Percentiles rank a stretch among this genome's conserved stretches.
These are phyloP conservation scores for Emydura subglobosa DNA, from an alignment of 2,113 vertebrate species.

Conservation along the genomic window DNA sequence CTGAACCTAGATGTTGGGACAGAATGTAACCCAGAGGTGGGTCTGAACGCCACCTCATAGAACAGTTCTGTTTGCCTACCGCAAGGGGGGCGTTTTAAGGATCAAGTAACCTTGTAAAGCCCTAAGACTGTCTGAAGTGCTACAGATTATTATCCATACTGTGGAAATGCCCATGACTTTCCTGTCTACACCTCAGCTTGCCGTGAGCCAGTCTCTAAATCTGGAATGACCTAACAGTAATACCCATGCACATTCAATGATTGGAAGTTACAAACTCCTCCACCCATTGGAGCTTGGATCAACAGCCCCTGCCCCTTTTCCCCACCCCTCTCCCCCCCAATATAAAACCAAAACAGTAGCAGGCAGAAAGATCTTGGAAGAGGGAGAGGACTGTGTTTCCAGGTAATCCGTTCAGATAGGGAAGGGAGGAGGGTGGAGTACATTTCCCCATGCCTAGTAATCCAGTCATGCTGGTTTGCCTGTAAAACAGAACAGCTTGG, in stretches of 20 bases:
- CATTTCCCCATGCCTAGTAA: slow-evolving; percentile 48
- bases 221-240: neutral
- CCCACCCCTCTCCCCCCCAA: neutral
- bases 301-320: neutral
- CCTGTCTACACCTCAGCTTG: neutral
- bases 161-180: neutral
- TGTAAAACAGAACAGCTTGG: neutral
- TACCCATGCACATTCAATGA: neutral
- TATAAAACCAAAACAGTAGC: neutral
- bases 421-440: slow-evolving; percentile 52
- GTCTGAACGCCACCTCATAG: neutral
- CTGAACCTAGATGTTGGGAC: neutral
- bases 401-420: slow-evolving; percentile 56
- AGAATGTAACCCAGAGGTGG: neutral
- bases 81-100: neutral
- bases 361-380: slow-evolving; percentile 63
- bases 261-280: neutral
- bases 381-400: slow-evolving; percentile 56
- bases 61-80: neutral
- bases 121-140: neutral
- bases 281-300: neutral
- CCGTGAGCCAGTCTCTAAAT: neutral
- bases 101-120: neutral
- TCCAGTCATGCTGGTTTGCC: slow-evolving; percentile 69
- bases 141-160: neutral